Percentiles rank a stretch among this genome's conserved stretches.
These are phyloP conservation scores for Semotilus atromaculatus DNA, from an alignment of 2,797 vertebrate species.

Conservation along the genomic window DNA sequence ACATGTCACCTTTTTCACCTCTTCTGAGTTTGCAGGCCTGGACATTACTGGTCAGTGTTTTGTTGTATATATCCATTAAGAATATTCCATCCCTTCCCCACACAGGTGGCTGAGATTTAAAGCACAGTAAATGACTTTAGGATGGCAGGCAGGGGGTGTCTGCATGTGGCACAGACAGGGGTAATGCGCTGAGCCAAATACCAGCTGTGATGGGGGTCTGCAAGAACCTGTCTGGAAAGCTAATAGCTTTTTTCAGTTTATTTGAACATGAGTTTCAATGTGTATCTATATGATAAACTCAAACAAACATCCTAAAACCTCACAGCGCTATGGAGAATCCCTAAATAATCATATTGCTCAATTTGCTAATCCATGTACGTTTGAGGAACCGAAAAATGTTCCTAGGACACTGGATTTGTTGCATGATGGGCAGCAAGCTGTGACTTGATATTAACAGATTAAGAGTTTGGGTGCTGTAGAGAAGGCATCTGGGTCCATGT, in stretches of 20 bases:
- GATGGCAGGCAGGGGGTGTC: conserved; percentile 22
- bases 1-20: not conserved
- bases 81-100: not conserved
- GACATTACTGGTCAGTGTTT: not conserved
- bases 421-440: conserved; percentile 10
- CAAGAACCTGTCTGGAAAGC: conserved; percentile 20
- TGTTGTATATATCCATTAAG: not conserved
- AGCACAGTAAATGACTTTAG: not conserved
- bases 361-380: not conserved
- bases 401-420: conserved; percentile 8
- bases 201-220: conserved; percentile 21
- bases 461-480: conserved; percentile 10
- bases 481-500: conserved; percentile 46
- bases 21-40: not conserved
- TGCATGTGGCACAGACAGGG: conserved; percentile 18
- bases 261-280: conserved; percentile 13
- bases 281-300: not conserved
- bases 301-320: not conserved
- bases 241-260: not conserved
- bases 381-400: conserved; percentile 18
- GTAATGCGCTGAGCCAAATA: conserved; percentile 20
- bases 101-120: conserved; percentile 32
- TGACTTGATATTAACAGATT: conserved; percentile 31
- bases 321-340: not conserved
- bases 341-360: conserved; percentile 11